These are phyloP conservation scores for Carposina sasakii DNA, from an alignment of 1,140 invertebrate species.

Conservation along the genomic window DNA sequence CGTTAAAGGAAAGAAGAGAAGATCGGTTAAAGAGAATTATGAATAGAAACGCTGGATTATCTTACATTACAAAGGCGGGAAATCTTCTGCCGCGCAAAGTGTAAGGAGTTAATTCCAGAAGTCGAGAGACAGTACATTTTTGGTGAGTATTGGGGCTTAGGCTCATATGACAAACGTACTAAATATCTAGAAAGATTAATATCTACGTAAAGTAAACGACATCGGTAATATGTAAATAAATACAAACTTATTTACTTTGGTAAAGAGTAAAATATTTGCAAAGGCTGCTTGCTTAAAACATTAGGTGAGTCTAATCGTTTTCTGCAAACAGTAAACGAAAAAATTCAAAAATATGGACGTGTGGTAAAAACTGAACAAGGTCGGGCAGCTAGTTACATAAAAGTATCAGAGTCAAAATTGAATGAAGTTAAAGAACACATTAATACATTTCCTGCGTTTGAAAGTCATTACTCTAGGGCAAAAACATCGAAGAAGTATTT, in stretches of 20 bases:
- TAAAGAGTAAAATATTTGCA: background rate
- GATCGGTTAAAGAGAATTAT: slow-evolving; percentile 4
- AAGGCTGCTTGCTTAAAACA: background rate
- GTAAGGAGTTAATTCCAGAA: background rate
- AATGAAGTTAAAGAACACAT: background rate
- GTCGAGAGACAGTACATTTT: background rate
- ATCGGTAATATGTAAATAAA: background rate
- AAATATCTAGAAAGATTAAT: background rate
- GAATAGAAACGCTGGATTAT: slow-evolving; percentile 3
- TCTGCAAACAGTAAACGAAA: background rate
- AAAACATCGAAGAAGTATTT: background rate
- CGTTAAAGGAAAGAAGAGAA: slow-evolving; percentile 7
- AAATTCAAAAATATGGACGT: background rate
- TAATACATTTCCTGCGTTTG: background rate
- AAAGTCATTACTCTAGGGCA: background rate
- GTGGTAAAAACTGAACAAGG: background rate
- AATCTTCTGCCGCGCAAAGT: slow-evolving; percentile 1
- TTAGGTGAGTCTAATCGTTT: background rate
- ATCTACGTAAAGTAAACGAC: background rate
- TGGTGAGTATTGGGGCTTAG: background rate
- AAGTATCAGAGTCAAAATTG: background rate
- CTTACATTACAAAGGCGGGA: slow-evolving; percentile 8
- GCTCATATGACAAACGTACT: background rate
- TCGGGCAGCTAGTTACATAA: background rate
- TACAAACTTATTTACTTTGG: background rate